Conservation (phyloP, 2,888 invertebrate species). For the Iselma pallidipennis region DNA sequence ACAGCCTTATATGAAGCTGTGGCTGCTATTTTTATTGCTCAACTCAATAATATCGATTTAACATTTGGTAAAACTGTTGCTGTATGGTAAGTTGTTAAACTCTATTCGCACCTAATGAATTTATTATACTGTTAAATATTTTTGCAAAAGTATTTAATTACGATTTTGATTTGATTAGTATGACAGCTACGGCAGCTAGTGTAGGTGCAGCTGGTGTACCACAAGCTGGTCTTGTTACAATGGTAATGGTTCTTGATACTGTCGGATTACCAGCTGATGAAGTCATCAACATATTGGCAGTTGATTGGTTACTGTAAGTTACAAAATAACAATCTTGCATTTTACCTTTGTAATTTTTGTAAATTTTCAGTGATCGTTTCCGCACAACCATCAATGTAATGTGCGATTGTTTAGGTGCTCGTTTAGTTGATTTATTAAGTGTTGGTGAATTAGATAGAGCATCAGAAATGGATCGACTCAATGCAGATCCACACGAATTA, state of each 20-base stretch:
- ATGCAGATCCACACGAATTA: slow-evolving; percentile 66
- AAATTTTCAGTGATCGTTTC: slow-evolving; percentile 74
- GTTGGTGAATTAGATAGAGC: slow-evolving; percentile 66
- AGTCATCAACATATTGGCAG: slow-evolving; percentile 87
- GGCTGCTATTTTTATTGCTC: slow-evolving; percentile 97
- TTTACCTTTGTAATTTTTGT: background rate
- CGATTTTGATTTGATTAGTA: slow-evolving; percentile 40
- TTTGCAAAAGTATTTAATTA: too few species aligned
- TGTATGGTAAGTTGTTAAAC: slow-evolving; percentile 77
- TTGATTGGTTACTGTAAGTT: slow-evolving; percentile 90
- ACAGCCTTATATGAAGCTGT: slow-evolving; percentile 98
- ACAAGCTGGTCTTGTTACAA: slow-evolving; percentile 92
- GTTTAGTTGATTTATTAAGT: slow-evolving; percentile 85
- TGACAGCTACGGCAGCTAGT: slow-evolving; percentile 93
- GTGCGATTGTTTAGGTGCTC: slow-evolving; percentile 93
- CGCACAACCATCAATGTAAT: slow-evolving; percentile 91
- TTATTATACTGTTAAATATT: background rate
- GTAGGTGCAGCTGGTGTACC: slow-evolving; percentile 98
- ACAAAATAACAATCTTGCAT: background rate
- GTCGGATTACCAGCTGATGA: slow-evolving; percentile 89
- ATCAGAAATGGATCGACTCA: slow-evolving; percentile 56
- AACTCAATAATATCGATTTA: slow-evolving; percentile 80
- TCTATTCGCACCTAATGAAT: too few species aligned
- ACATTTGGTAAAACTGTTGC: slow-evolving; percentile 88
- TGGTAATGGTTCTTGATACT: slow-evolving; percentile 94